Evolutionary conservation across 2,888 invertebrate species (phyloP), one percentile per base, ranked within the genome.

Genomic region (Drosophila affinis): DNA sequence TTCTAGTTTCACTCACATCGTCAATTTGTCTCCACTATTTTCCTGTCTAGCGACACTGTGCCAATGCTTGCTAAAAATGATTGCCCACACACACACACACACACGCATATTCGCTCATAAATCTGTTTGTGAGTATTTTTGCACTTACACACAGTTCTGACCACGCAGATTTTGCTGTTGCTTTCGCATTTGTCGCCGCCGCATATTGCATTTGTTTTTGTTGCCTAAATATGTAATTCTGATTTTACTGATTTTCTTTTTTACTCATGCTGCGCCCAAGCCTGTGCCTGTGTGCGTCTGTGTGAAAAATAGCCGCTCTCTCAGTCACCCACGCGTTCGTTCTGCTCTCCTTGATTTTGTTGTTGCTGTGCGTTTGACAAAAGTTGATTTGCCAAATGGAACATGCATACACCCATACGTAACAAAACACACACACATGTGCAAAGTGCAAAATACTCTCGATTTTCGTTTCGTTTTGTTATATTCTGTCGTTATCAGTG

Each of bases 161-260:
- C 72, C 69, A 72, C 83, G 87, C 86, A 88, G 76, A 68, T 78
- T 83, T 78, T 73, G 59, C 51, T 77, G 56, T 75, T 68, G 69
- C 76, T 63, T 64, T 59, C 82, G 76, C 52, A 78, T 55, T 73
- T 63, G 62, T 72, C 65, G 58, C 75, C 58, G 65, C 79, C 75
- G 61, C 81, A 81, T 60, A 34, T 39, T 39, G 39, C 39, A n/a
- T 70, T 79, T 75, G 81, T 81, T 87, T 65, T 80, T 87, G 71
- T 87, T 81, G 70, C 74, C 79, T 58, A 62, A 62, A 70, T 63
- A 56, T 70, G 68, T 72, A 78, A 81, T 88, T 83, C 85, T 78
- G 89, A 83, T 88, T 88, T 83, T 88, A 88, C 79, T 76, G 89
- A 83, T 83, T 83, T 83, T 77, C 71, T 75, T 87, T 82, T 54